Evolutionary conservation across 64 coral and sea anemone genomes (phyloP), one percentile per base, ranked within the genome.

Genomic region (Catalaphyllia jardinei): DNA sequence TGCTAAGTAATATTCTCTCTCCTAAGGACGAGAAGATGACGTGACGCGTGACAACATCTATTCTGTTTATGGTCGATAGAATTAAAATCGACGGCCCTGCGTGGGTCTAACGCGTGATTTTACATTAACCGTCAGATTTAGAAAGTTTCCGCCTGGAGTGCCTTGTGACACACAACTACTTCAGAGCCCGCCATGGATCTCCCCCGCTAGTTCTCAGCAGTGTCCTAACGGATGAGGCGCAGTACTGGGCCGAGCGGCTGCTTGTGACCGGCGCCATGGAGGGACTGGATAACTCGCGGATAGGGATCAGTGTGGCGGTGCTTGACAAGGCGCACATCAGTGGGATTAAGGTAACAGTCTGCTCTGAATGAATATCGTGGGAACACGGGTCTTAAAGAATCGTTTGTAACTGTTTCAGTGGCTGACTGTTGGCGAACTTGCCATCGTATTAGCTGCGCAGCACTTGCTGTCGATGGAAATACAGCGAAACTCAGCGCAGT

Each of bases 171-270:
- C 87, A 93, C 46, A 98, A 98, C 42, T 98, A 94, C 87, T 94
- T 93, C 64, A 91, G 96, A 22, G 96, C 96, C 16, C 93, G 93
- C 27, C 96, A 98, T 75, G 89, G 86, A 22, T 93, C 88, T 63
- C 93, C 96, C 18, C 96, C 96, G 2, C 72, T 98, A 17, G 82
- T 93, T 52, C 63, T 91, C 31, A 83, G 75, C 60, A 85, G 88
- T 51, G 29, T 83, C 29, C 87, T 98, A 18, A 98, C 83, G 60
- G 90, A 93, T 86, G 93, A 98, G 39, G 96, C 96, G 17, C 96
- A 98, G 25, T 95, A 95, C 64, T 98, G 96, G 96, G 96, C 96
- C 1, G 96, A 98, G 67, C 89, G 96, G 30, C 88, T 98, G 71
- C 87, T 98, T 4, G 90, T 90, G n/a, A 98, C 93, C 10, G 93